A percentile compares a stretch with the other conserved stretches of the same genome.
Conservation (phyloP, 2,888 invertebrate genomes). For the Diaprepes abbreviatus region DNA sequence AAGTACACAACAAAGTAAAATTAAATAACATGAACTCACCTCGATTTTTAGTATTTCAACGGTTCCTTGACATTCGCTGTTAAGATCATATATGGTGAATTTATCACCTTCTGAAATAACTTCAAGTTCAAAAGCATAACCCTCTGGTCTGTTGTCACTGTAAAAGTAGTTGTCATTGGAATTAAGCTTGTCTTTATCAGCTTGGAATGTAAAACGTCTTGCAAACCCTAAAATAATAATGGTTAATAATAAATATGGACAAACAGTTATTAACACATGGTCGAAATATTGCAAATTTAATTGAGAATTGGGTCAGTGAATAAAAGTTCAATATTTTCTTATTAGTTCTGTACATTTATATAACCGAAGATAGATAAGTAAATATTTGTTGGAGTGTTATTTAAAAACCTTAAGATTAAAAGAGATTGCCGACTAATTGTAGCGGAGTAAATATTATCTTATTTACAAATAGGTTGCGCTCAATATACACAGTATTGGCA, state of each 20-base stretch:
- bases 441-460: too few relatives aligned
- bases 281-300: too few relatives aligned
- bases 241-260: too few relatives aligned
- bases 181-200: conserved; percentile 74
- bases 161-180: conserved; percentile 82
- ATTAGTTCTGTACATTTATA: too few relatives aligned
- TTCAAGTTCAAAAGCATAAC: conserved; percentile 80
- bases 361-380: too few relatives aligned
- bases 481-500: neutral
- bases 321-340: too few relatives aligned
- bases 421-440: too few relatives aligned
- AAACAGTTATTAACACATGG: too few relatives aligned
- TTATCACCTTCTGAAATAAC: conserved; percentile 78
- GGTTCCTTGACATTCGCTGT: conserved; percentile 77
- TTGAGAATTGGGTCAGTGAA: too few relatives aligned
- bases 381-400: too few relatives aligned
- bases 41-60: conserved; percentile 77
- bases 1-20: neutral
- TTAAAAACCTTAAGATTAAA: too few relatives aligned
- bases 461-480: too few relatives aligned
- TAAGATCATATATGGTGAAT: conserved; percentile 79
- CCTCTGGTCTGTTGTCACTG: conserved; percentile 82
- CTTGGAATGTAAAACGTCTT: conserved; percentile 77
- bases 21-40: conserved; percentile 67
- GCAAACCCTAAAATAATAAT: conserved; percentile 39